phyloP scores from a whole-genome alignment of 2,888 invertebrate genomes.

The Torymus aiolomorphi region DNA sequence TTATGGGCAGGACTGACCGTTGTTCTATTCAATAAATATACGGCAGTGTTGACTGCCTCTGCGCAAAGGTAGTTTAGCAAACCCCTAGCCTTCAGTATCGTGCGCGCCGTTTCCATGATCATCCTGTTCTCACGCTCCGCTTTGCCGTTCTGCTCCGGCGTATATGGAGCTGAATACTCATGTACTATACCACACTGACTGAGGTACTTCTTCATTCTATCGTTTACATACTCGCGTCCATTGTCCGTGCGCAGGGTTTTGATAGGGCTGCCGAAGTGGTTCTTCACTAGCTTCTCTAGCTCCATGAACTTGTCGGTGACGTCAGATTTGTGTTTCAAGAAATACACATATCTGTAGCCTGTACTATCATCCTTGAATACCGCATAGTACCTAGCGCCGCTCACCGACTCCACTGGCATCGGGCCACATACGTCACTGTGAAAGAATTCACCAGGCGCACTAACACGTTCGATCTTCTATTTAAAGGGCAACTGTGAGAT shows the following conservation, averaged over 20 bases:
- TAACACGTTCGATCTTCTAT: too few species aligned
- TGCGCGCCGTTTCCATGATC: not conserved
- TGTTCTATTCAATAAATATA: too few species aligned
- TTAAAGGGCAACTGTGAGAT: too few species aligned
- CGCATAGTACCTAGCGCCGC: too few species aligned
- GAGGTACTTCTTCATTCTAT: constrained; percentile 39
- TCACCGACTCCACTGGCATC: too few species aligned
- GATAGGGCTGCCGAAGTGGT: constrained; percentile 35
- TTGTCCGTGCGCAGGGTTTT: constrained; percentile 54
- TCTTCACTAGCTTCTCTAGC: too few species aligned
- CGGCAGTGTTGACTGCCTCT: too few species aligned
- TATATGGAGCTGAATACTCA: constrained; percentile 52
- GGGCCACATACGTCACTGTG: too few species aligned
- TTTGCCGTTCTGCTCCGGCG: constrained; percentile 51
- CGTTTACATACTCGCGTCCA: constrained; percentile 52
- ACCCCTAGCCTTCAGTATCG: not conserved
- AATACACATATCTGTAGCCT: constrained; percentile 48
- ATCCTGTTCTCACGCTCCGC: not conserved
- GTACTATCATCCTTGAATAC: constrained; percentile 58
- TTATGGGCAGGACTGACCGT: too few species aligned
- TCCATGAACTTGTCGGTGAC: too few species aligned
- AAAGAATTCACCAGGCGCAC: too few species aligned
- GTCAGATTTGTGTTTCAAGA: constrained; percentile 53
- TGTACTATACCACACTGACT: constrained; percentile 37
- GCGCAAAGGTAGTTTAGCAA: not conserved